A percentile compares a stretch with the other conserved stretches of the same genome.
Evolutionary conservation across 92 coral and sea anemone genomes (phyloP).

Genomic region (Galaxea fascicularis): DNA sequence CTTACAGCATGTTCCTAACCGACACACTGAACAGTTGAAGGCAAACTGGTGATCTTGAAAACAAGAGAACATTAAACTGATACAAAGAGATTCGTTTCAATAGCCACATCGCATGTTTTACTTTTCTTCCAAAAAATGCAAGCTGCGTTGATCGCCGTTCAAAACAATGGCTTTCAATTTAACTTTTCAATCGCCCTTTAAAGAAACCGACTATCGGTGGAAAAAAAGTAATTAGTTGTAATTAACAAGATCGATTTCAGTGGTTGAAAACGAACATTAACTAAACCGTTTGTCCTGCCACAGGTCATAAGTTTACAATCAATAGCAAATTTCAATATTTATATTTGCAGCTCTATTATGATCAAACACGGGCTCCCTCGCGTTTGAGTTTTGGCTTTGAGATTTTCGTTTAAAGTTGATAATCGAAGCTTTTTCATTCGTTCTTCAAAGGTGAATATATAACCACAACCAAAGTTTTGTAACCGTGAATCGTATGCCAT

Average conservation of each 20-base stretch:
- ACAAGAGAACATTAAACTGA: background rate
- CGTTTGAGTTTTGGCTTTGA: conserved; percentile 7
- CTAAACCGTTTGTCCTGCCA: conserved; percentile 51
- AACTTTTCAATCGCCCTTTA: conserved; percentile 43
- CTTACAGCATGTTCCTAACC: conserved; percentile 1
- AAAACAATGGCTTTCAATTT: conserved; percentile 41
- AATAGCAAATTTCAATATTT: conserved; percentile 55
- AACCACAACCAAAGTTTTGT: background rate
- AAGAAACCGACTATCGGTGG: conserved; percentile 82
- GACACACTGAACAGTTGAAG: background rate
- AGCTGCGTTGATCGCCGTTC: conserved; percentile 18
- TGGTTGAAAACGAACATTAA: conserved; percentile 53
- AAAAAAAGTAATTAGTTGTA: conserved; percentile 75
- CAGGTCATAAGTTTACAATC: conserved; percentile 44
- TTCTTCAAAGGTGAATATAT: background rate
- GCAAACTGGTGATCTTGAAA: background rate
- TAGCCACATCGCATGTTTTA: background rate
- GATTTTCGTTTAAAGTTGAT: background rate
- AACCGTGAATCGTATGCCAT: background rate
- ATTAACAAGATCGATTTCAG: conserved; percentile 72
- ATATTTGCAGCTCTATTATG: conserved; percentile 37
- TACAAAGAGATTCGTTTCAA: conserved; percentile 17
- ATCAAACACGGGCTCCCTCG: conserved; percentile 9
- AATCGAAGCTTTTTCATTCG: background rate
- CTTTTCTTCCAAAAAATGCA: conserved; percentile 10